These are phyloP conservation scores for Aurelia sp. DNA, from an alignment of 30 jellyfish, hydroid and myxozoan genomes.

Conservation along the genomic window DNA sequence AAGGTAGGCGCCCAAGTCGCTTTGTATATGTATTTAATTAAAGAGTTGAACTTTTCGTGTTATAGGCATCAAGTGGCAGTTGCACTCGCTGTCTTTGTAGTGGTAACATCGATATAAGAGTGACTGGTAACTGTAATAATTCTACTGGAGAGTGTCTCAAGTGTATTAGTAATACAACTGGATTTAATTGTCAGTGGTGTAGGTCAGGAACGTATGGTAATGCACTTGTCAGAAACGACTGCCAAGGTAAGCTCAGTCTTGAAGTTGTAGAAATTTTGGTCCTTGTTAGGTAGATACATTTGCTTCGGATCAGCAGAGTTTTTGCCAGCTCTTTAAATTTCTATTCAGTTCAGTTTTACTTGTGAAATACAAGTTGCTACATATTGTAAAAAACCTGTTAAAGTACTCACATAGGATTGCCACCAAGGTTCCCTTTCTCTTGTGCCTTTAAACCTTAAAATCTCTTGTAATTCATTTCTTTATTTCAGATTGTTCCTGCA, in stretches of 20 bases:
- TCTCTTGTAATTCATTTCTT: not conserved
- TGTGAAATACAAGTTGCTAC: not conserved
- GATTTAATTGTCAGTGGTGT: conserved; percentile 79
- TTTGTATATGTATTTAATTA: not conserved
- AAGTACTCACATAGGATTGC: no score
- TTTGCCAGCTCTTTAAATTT: no score
- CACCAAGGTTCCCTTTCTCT: no score
- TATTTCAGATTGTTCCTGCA: conserved; percentile 81
- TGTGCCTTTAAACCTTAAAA: no score
- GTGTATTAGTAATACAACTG: conserved; percentile 80
- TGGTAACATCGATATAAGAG: conserved; percentile 55
- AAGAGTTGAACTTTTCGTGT: not conserved
- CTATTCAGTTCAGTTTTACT: not conserved
- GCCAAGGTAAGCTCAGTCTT: not conserved
- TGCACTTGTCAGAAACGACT: conserved; percentile 73
- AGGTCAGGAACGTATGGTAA: conserved; percentile 71
- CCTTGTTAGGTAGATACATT: no score
- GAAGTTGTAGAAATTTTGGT: no score
- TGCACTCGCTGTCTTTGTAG: conserved; percentile 78
- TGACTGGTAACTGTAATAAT: conserved; percentile 79
- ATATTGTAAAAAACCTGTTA: no score
- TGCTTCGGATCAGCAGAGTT: no score
- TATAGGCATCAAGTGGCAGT: conserved; percentile 64
- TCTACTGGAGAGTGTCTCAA: conserved; percentile 83
- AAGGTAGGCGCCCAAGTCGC: not conserved